Percentiles rank a stretch among this genome's conserved stretches.
Conservation (phyloP, 1,140 invertebrate species). For the Planococcus citri region DNA sequence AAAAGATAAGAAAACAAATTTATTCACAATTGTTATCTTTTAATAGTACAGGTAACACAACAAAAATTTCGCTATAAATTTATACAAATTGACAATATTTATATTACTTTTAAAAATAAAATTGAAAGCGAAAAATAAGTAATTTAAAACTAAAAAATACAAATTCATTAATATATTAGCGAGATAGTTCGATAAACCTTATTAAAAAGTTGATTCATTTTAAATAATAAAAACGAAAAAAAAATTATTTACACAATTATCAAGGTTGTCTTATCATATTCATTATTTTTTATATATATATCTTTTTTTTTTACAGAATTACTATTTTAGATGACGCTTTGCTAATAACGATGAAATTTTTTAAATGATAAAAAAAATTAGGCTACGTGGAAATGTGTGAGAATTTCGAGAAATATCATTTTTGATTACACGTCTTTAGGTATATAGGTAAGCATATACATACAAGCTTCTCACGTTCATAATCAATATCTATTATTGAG, state of each 20-base stretch:
- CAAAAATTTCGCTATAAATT: constrained; percentile 17
- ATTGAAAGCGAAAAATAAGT: constrained; percentile 13
- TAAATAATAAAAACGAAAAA: background rate
- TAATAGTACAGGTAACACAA: constrained; percentile 20
- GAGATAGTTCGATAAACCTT: constrained; percentile 7
- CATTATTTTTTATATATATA: too few relatives aligned
- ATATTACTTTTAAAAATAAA: constrained; percentile 5
- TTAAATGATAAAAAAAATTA: background rate
- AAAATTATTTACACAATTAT: background rate
- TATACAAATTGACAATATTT: constrained; percentile 20
- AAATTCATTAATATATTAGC: constrained; percentile 10
- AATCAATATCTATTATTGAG: too few relatives aligned
- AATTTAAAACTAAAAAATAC: constrained; percentile 15
- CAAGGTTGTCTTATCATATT: background rate
- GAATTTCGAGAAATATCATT: background rate
- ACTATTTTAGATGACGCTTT: background rate
- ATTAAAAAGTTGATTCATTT: constrained; percentile 4
- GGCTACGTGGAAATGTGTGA: background rate
- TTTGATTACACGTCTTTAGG: too few relatives aligned
- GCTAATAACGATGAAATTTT: constrained; percentile 8
- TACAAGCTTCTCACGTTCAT: background rate
- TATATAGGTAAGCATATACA: background rate
- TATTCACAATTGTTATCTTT: constrained; percentile 18
- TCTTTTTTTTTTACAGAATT: background rate
- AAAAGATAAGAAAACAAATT: constrained; percentile 18